phyloP scores from a whole-genome alignment of 2,888 invertebrate species.

The Ochlodes sylvanus region DNA sequence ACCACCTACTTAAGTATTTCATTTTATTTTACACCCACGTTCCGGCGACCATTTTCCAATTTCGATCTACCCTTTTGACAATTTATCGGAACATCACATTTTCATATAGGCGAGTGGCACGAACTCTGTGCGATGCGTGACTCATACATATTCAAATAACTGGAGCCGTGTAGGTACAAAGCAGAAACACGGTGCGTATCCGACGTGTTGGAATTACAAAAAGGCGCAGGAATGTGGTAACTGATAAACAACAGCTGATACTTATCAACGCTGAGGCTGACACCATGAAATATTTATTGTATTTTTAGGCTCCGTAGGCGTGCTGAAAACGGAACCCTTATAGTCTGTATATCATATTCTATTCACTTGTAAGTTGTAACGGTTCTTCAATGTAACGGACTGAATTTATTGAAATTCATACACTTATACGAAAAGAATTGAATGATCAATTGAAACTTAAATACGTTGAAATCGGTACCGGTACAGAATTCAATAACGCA shows the following conservation, averaged over 20 bases:
- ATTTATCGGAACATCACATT: slow-evolving; percentile 83
- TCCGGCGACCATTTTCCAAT: slow-evolving; percentile 72
- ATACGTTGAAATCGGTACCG: too few relatives aligned
- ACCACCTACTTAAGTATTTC: slow-evolving; percentile 30
- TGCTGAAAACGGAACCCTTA: too few relatives aligned
- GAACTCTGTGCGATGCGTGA: slow-evolving; percentile 61
- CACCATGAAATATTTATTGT: slow-evolving; percentile 17
- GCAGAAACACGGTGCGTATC: slow-evolving; percentile 71
- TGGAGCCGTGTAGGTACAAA: slow-evolving; percentile 67
- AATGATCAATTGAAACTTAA: too few relatives aligned
- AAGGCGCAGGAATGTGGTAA: slow-evolving; percentile 61
- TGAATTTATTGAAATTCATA: too few relatives aligned
- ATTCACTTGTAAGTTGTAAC: too few relatives aligned
- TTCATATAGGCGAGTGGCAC: slow-evolving; percentile 76
- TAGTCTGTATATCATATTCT: too few relatives aligned
- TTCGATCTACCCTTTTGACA: slow-evolving; percentile 82
- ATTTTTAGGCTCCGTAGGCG: neutral
- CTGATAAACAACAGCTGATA: slow-evolving; percentile 64
- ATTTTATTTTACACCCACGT: slow-evolving; percentile 41
- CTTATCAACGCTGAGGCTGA: slow-evolving; percentile 48
- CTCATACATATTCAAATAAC: slow-evolving; percentile 83
- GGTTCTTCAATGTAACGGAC: too few relatives aligned
- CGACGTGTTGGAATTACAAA: slow-evolving; percentile 79
- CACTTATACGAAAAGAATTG: too few relatives aligned
- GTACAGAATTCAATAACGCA: too few relatives aligned